Conservation (phyloP, 2,797 vertebrate species). For the Peromyscus eremicus region DNA sequence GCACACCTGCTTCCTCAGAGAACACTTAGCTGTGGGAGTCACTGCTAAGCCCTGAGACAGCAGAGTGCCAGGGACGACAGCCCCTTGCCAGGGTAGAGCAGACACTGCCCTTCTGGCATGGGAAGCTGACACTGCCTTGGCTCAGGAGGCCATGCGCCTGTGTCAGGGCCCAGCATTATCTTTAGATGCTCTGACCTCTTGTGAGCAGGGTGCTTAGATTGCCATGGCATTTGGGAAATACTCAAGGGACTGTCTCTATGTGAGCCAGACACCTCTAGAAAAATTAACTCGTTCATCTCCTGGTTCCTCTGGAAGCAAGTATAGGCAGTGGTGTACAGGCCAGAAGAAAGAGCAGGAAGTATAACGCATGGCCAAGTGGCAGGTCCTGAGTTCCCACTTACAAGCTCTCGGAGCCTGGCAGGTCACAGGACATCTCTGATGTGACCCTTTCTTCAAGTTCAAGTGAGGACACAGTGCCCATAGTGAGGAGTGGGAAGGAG, state of each 20-base stretch:
- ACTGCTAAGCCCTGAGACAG: neutral
- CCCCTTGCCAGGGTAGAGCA: neutral
- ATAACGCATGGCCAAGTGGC: neutral
- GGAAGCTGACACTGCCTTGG: neutral
- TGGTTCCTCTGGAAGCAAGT: neutral
- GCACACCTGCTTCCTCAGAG: neutral
- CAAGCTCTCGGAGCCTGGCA: neutral
- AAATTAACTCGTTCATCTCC: neutral
- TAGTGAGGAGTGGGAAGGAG: neutral
- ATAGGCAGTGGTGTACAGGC: neutral
- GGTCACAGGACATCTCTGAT: neutral
- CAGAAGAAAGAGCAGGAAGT: neutral
- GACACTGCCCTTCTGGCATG: neutral
- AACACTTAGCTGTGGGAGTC: neutral
- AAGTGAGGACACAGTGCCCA: neutral
- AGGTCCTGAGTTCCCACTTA: neutral
- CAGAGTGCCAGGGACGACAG: neutral
- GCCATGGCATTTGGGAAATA: neutral
- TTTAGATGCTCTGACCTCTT: neutral
- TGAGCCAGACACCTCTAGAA: neutral
- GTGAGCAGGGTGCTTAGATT: neutral
- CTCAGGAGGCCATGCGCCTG: fast-evolving
- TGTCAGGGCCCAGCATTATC: neutral
- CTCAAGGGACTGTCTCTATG: neutral
- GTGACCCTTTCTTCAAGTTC: neutral